These are phyloP conservation scores for Apaloderma vittatum DNA, from an alignment of 2,113 vertebrate genomes.

Conservation along the genomic window DNA sequence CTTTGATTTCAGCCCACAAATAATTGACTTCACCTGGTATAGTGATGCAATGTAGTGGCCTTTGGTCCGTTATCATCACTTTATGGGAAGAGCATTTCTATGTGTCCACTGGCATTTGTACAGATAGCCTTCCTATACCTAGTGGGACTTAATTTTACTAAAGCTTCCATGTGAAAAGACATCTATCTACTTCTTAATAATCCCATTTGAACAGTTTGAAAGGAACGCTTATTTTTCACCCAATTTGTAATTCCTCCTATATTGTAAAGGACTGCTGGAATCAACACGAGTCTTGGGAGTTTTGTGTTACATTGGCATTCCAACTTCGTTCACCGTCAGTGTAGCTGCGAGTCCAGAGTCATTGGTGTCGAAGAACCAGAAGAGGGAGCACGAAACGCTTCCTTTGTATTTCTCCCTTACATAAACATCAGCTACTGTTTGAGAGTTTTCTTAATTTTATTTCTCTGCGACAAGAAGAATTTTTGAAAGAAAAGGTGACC, in stretches of 20 bases:
- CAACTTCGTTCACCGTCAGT: background rate
- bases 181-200: background rate
- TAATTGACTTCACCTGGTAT: background rate
- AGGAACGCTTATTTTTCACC: background rate
- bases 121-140: background rate
- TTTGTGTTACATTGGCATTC: background rate
- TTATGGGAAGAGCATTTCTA: background rate
- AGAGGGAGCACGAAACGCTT: conserved; percentile 50
- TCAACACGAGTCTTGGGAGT: background rate
- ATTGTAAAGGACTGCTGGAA: background rate
- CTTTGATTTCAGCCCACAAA: background rate
- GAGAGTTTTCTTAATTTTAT: background rate
- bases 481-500: background rate
- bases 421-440: conserved; percentile 24
- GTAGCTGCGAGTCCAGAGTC: background rate
- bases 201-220: background rate
- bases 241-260: background rate
- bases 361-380: background rate
- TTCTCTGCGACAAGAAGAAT: background rate
- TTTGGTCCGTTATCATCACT: background rate
- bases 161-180: background rate
- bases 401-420: background rate
- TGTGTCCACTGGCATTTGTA: background rate
- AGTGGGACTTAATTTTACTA: background rate
- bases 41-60: background rate